Base-by-base conservation (phyloP, 2,888 invertebrate species). In the Orthosia cruda region DNA sequence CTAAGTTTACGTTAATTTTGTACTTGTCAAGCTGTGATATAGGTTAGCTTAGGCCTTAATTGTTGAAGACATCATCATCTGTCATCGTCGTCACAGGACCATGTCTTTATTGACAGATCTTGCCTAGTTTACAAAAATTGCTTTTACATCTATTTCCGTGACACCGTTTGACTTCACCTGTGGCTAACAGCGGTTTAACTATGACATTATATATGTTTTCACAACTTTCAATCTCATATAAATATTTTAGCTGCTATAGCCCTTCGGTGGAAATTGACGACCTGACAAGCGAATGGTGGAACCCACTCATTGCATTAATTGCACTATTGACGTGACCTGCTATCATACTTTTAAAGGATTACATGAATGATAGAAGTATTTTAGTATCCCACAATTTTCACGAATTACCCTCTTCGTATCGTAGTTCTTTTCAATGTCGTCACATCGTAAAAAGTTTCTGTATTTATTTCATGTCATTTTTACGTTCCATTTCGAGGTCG, bases 201-300 rank as follows among this genome's bases (percentile, higher is more conserved):
- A 18, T 5, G 11, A 49, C 26, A 50, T n/a, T n/a, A n/a, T n/a
- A n/a, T 23, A 55, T 12, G 18, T 45, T 16, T 18, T 20, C 20
- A 58, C 15, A 65, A 50, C 26, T 58, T 45, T 45, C 2, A 57
- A 26, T 74, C 18, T 3, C 49, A 65, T 50, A 18, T 65, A 15
- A 74, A 76, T 76, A 45, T 57, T 74, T 50, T 55, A 61, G 9
- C 16, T 4, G 12, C 0, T 16, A n/a, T 9, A 9, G 13, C 5
- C 13, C 3, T 12, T 18, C 23, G 26, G 15, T 5, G 3, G 26
- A 58, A 50, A 18, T 18, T 64, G 5, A 4, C 4, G 0, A 5
- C 45, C n/a, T n/a, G 11, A 0, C 4, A 15, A 49, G 13, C 3
- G 4, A 20, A 2, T 75, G 57, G 7, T 16, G 0, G 12, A 32